A percentile compares a stretch with the other conserved stretches of the same genome.
These are phyloP conservation scores for Thaumetopoea pityocampa DNA, from an alignment of 1,140 invertebrate genomes.

Conservation along the genomic window DNA sequence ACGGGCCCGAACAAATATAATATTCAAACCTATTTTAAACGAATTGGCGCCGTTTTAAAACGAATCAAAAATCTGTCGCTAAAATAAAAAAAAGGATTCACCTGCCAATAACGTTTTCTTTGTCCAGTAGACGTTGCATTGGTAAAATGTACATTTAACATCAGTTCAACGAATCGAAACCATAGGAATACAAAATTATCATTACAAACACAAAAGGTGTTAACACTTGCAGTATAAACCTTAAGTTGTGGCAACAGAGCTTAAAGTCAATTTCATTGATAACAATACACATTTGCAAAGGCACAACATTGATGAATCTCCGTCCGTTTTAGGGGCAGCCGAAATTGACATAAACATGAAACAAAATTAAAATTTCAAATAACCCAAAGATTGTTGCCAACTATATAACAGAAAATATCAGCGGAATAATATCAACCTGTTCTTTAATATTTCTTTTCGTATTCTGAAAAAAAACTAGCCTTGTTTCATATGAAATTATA, in stretches of 20 bases:
- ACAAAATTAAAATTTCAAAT: slow-evolving; percentile 60
- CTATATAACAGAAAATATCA: slow-evolving; percentile 30
- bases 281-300: slow-evolving; percentile 24
- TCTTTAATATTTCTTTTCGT: slow-evolving; percentile 30
- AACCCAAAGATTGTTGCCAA: slow-evolving; percentile 41
- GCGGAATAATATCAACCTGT: slow-evolving; percentile 38
- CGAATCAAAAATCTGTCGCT: slow-evolving; percentile 31
- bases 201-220: neutral
- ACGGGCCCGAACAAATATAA: slow-evolving; percentile 6
- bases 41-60: slow-evolving; percentile 32
- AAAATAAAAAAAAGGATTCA: slow-evolving; percentile 59
- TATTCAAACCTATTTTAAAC: slow-evolving; percentile 21
- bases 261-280: neutral
- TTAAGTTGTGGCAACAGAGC: slow-evolving; percentile 17
- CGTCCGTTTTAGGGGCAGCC: slow-evolving; percentile 48
- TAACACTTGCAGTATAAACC: slow-evolving; percentile 8
- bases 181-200: slow-evolving; percentile 30
- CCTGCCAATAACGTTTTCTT: slow-evolving; percentile 56
- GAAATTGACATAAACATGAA: slow-evolving; percentile 55
- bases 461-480: slow-evolving; percentile 25
- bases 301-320: slow-evolving; percentile 56
- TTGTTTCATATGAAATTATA: slow-evolving; percentile 11
- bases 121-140: slow-evolving; percentile 38
- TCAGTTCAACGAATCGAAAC: slow-evolving; percentile 50
- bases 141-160: slow-evolving; percentile 45